Evolutionary conservation across 23 tunicate species (phyloP), one percentile per base, ranked within the genome.

Genomic region (Halocynthia roretzi): DNA sequence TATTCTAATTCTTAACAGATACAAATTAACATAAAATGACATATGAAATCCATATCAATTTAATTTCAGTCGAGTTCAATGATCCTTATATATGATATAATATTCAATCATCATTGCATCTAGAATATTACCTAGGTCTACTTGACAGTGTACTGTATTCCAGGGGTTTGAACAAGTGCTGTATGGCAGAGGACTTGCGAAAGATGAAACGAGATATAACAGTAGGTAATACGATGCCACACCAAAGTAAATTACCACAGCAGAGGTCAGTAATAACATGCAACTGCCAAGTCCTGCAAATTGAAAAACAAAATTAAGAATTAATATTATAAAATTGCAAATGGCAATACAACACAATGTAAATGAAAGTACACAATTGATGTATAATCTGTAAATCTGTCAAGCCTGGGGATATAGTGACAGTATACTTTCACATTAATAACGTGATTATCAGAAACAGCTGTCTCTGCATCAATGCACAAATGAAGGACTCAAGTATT

Each of bases 171-270:
- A 50, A 71, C 96, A 90, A 17, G 86, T 68, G 52, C 64, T 76
- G 85, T 83, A 90, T 0, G 96, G 96, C 52, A 76, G 52, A 44
- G 86, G 78, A 62, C 65, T 55, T 8, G 85, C 70, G 62, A 90
- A 80, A 15, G 89, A 90, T 18, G 96, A 80, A 9, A 69, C 68
- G 62, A 84, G 58, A 50, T 90, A 90, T 6, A 90, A 71, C 9
- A 90, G 67, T 23, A 90, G 56, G 85, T 90, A 90, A 62, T 90
- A 90, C 7, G 96, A 80, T 18, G 77, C 85, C 8, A 79, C 96
- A 75, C 96, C 96, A 64, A 76, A 84, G 54, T 90, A 90, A 14
- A 90, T 51, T 10, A 81, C 31, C 14, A 84, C 72, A 19, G 53
- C 9, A 49, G 63, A 80, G 11, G 96, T 76, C 50, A 84, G 10